phyloP scores from a whole-genome alignment of 1,140 invertebrate genomes.

The Lineus longissimus region DNA sequence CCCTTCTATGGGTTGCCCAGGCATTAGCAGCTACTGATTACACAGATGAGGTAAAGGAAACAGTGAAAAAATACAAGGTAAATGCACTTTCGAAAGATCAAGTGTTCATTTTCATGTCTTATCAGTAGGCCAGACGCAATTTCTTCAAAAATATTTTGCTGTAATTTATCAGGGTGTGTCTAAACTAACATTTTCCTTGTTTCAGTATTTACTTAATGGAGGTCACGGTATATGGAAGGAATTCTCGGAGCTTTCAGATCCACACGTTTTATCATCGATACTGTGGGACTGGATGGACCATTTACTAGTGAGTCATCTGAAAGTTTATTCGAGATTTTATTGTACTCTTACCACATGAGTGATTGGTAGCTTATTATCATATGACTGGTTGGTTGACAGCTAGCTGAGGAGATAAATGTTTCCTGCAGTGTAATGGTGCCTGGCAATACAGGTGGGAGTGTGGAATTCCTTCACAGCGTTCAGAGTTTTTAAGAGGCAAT shows the following conservation, averaged over 20 bases:
- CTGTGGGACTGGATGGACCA: conserved; percentile 66
- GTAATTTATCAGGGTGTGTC: not conserved
- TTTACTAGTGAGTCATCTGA: conserved; percentile 63
- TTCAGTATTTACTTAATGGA: conserved; percentile 6
- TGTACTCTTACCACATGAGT: conserved; percentile 44
- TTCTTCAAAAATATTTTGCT: not conserved
- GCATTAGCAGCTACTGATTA: conserved; percentile 21
- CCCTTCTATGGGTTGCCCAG: conserved; percentile 12
- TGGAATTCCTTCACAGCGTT: not conserved
- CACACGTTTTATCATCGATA: conserved; percentile 65
- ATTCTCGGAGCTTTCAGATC: conserved; percentile 55
- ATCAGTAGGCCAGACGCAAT: too few species aligned
- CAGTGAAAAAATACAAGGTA: conserved; percentile 26
- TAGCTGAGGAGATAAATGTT: not conserved
- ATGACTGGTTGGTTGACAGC: not conserved
- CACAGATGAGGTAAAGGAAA: conserved; percentile 10
- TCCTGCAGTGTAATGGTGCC: not conserved
- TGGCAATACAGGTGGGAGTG: not conserved
- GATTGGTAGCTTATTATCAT: not conserved
- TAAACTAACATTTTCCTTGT: not conserved
- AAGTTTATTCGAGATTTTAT: too few species aligned
- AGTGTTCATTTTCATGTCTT: too few species aligned
- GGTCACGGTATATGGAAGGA: conserved; percentile 42
- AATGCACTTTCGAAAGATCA: too few species aligned
- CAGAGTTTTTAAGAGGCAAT: not conserved